Evolutionary conservation across 2,113 vertebrate genomes (phyloP).

Genomic region (Gopherus flavomarginatus): DNA sequence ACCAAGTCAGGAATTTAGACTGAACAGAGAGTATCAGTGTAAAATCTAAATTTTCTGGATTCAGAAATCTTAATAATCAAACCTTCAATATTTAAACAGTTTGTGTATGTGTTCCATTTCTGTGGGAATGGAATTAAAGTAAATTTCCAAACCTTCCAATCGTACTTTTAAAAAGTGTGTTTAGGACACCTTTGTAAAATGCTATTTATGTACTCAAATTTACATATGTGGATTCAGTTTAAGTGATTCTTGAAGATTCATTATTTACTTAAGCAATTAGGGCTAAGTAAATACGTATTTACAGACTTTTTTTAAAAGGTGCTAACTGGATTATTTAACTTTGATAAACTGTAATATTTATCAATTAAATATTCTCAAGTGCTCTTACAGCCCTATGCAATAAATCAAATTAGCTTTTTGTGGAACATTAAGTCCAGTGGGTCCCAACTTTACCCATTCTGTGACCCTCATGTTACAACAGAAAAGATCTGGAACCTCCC

Average conservation of each 20-base stretch:
- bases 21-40: neutral
- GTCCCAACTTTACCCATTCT: neutral
- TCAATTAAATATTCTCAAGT: neutral
- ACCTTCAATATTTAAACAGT: neutral
- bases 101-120: neutral
- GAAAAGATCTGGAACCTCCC: neutral
- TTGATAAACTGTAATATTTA: neutral
- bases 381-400: neutral
- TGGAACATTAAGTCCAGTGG: neutral
- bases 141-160: neutral
- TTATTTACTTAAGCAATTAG: neutral
- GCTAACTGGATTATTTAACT: neutral
- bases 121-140: neutral
- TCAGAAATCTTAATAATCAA: neutral
- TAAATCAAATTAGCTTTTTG: neutral
- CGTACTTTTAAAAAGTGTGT: neutral
- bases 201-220: neutral
- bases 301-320: neutral
- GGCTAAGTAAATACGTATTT: neutral
- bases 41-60: accelerated
- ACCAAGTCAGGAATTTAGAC: neutral
- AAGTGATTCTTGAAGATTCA: neutral
- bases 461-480: neutral
- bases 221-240: neutral
- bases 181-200: neutral